Percentiles rank a stretch among this genome's conserved stretches.
phyloP scores from a whole-genome alignment of 2,888 invertebrate genomes.

The Cinara cedri region DNA sequence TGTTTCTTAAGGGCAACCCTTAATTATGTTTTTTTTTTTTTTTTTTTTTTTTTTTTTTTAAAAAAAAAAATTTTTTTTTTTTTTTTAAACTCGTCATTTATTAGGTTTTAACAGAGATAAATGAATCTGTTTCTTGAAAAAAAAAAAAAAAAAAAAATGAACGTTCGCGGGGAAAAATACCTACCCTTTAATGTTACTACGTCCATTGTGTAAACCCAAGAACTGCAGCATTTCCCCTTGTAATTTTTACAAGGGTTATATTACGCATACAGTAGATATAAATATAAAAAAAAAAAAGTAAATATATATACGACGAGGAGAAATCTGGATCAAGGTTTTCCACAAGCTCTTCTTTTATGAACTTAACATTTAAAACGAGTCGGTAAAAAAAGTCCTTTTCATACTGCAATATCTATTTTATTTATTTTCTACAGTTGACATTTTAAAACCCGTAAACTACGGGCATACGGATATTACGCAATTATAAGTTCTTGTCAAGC shows the following conservation, averaged over 20 bases:
- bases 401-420: neutral
- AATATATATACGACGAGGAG: neutral
- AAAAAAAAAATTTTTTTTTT: too few relatives aligned
- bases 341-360: neutral
- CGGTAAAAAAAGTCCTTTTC: neutral
- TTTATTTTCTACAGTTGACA: neutral
- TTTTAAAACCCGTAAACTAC: neutral
- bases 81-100: too few relatives aligned
- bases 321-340: conserved; percentile 32
- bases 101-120: conserved; percentile 11
- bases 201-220: neutral
- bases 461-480: neutral
- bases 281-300: neutral
- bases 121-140: conserved; percentile 1
- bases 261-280: neutral
- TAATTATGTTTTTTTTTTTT: conserved; percentile 2
- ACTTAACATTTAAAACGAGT: neutral
- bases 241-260: conserved; percentile 11
- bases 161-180: neutral
- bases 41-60: too few relatives aligned
- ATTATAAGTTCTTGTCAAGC: too few relatives aligned
- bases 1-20: neutral
- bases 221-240: neutral
- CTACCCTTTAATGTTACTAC: neutral
- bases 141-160: neutral